These are phyloP conservation scores for Ctenodactylus gundi DNA, from an alignment of 2,113 vertebrate genomes.

Conservation along the genomic window DNA sequence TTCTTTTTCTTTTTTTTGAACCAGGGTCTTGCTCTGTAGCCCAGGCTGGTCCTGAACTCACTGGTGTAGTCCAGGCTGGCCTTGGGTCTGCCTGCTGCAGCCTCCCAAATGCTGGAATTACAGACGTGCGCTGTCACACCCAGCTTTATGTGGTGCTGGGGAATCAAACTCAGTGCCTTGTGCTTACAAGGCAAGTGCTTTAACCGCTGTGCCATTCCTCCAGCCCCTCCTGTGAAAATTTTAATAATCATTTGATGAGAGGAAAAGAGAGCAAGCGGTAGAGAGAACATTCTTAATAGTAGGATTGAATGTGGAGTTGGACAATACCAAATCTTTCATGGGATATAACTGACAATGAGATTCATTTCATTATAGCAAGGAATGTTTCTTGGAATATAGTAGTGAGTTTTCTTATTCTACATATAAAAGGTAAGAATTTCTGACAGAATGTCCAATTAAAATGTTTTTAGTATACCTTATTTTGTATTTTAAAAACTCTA, in stretches of 20 bases:
- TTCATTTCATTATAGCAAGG: neutral
- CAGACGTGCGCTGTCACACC: neutral
- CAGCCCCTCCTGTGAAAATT: neutral
- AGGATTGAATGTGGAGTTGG: neutral
- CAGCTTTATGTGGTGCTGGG: too few species aligned
- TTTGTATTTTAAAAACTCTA: neutral
- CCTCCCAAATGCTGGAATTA: neutral
- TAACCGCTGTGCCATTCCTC: too few species aligned
- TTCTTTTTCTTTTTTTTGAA: neutral
- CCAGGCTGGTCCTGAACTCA: neutral
- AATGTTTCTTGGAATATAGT: neutral
- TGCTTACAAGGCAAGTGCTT: too few species aligned
- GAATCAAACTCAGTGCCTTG: too few species aligned
- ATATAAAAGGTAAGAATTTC: neutral
- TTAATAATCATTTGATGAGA: slow-evolving; percentile 5
- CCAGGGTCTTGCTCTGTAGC: neutral
- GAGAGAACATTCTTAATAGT: neutral
- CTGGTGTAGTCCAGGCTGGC: neutral
- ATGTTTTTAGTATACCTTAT: neutral
- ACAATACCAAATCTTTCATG: neutral
- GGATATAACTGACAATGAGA: neutral
- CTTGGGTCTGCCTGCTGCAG: neutral
- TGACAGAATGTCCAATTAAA: slow-evolving; percentile 22
- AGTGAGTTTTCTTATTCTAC: neutral
- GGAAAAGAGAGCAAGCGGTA: neutral